phyloP scores from a whole-genome alignment of 2,113 vertebrate species.

The Forbesichthys papilliferus region DNA sequence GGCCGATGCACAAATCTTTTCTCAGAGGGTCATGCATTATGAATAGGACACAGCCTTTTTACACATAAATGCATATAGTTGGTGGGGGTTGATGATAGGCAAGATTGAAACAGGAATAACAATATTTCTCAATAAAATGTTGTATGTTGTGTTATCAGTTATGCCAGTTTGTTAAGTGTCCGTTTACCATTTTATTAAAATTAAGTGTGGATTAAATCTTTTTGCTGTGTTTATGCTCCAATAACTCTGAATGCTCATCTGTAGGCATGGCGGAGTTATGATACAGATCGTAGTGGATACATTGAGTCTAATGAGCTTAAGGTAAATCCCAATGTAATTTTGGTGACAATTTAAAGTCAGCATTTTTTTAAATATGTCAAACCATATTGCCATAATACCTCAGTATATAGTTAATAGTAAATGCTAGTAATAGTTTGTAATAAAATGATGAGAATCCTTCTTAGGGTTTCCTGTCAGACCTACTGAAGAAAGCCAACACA shows the following conservation, averaged over 20 bases:
- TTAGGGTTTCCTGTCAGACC: slow-evolving; percentile 92
- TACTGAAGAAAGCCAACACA: slow-evolving; percentile 93
- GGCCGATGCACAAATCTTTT: slow-evolving; percentile 52
- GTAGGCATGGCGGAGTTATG: slow-evolving; percentile 93
- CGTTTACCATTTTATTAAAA: too few species aligned
- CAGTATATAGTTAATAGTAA: too few species aligned
- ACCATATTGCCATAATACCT: too few species aligned
- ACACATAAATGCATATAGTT: slow-evolving; percentile 15
- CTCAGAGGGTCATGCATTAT: slow-evolving; percentile 75
- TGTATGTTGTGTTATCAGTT: too few species aligned
- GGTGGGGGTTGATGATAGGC: too few species aligned
- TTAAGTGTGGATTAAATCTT: neutral
- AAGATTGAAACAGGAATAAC: too few species aligned
- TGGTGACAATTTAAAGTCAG: too few species aligned
- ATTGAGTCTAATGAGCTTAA: slow-evolving; percentile 97
- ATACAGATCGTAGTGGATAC: slow-evolving; percentile 95
- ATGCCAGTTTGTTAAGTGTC: too few species aligned
- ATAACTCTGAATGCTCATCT: slow-evolving; percentile 14
- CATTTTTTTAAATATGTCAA: too few species aligned
- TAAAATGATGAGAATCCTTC: slow-evolving; percentile 8
- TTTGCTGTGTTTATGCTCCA: slow-evolving; percentile 3
- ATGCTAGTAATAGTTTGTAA: neutral
- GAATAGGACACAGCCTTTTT: slow-evolving; percentile 65
- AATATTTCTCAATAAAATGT: too few species aligned
- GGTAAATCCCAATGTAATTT: slow-evolving; percentile 70